Conservation (phyloP, 2,797 vertebrate species). For the Perodicticus potto region DNA sequence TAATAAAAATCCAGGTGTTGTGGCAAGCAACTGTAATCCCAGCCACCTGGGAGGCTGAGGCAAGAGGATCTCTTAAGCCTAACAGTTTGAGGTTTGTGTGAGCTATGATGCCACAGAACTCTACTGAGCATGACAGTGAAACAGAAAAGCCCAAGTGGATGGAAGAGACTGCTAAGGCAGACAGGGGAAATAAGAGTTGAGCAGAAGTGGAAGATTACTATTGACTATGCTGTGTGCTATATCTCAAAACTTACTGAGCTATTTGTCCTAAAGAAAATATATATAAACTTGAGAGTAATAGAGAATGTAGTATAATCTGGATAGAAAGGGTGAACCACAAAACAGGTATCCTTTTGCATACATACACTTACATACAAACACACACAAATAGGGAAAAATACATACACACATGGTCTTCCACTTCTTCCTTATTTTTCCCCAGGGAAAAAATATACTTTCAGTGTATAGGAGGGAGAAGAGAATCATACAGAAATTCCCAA, state of each 20-base stretch:
- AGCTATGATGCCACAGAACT: too few relatives aligned
- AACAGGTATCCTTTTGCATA: neutral
- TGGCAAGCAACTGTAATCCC: too few relatives aligned
- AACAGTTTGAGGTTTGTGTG: too few relatives aligned
- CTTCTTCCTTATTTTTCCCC: too few relatives aligned
- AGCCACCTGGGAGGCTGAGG: too few relatives aligned
- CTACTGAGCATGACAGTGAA: too few relatives aligned
- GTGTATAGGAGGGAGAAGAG: neutral
- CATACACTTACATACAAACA: neutral
- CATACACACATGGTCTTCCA: neutral
- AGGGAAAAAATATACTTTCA: neutral
- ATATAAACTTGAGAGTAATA: neutral
- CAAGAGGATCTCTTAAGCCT: too few relatives aligned
- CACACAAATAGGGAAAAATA: neutral
- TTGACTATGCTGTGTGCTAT: neutral
- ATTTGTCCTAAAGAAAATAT: conserved; percentile 17
- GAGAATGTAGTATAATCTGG: neutral
- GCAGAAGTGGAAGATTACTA: neutral
- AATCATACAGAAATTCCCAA: conserved; percentile 29
- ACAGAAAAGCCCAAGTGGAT: neutral
- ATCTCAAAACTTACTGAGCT: neutral
- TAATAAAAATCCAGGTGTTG: too few relatives aligned
- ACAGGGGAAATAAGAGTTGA: neutral
- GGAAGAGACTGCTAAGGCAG: neutral
- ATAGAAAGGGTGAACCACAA: conserved; percentile 6